These are phyloP conservation scores for Hassar affinis DNA, from an alignment of 2,113 vertebrate genomes.

Conservation along the genomic window DNA sequence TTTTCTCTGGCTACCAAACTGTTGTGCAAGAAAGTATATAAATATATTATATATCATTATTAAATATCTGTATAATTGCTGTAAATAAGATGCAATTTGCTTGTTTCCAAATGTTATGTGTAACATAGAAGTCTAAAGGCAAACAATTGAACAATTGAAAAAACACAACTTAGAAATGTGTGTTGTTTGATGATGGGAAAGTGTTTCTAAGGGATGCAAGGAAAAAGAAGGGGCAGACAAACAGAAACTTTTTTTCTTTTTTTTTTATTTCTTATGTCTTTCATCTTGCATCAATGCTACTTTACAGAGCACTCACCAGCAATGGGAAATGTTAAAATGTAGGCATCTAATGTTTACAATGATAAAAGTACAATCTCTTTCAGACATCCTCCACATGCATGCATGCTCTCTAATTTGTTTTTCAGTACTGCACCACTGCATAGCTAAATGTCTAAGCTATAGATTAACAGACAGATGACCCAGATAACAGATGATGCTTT, in stretches of 20 bases:
- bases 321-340: neutral
- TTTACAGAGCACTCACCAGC: neutral
- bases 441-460: neutral
- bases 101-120: constrained; percentile 90
- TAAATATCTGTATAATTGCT: constrained; percentile 72
- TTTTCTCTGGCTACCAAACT: constrained; percentile 72
- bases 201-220: neutral
- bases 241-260: constrained; percentile 8
- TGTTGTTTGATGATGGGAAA: constrained; percentile 45
- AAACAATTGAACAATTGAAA: constrained; percentile 65
- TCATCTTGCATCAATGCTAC: neutral
- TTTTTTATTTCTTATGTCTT: constrained; percentile 20
- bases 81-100: constrained; percentile 90
- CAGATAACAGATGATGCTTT: neutral
- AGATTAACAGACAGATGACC: neutral
- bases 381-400: neutral
- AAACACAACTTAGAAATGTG: constrained; percentile 55
- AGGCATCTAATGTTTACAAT: neutral
- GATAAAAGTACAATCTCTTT: neutral
- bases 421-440: neutral
- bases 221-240: neutral
- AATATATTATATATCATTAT: constrained; percentile 54
- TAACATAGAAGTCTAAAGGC: constrained; percentile 88
- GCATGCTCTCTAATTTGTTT: neutral
- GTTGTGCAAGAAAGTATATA: constrained; percentile 70